These are phyloP conservation scores for Notothenia rossii DNA, from an alignment of 2,113 vertebrate genomes.

Conservation along the genomic window DNA sequence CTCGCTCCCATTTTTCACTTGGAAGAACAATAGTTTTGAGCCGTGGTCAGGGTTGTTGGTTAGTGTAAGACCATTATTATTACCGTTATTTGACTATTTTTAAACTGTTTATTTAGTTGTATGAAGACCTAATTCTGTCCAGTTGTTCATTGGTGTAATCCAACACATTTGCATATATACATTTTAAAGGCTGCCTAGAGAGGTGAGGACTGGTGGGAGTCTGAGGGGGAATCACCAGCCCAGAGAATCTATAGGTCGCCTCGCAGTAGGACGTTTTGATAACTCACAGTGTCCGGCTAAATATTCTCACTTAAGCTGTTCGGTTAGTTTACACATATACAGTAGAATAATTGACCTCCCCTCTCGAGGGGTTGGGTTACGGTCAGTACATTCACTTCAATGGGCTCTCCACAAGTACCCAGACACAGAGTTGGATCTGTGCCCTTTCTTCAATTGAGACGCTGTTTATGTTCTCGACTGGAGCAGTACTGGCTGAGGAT, in stretches of 20 bases:
- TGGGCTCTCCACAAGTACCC: slow-evolving; percentile 43
- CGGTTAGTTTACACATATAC: slow-evolving; percentile 59
- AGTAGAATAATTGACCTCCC: slow-evolving; percentile 53
- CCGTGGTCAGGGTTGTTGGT: not conserved
- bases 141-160: too few species aligned
- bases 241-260: slow-evolving; percentile 1
- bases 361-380: slow-evolving; percentile 36
- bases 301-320: slow-evolving; percentile 36
- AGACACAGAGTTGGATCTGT: slow-evolving; percentile 60
- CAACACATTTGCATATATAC: not conserved
- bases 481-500: slow-evolving; percentile 18
- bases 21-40: not conserved
- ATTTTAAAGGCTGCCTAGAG: not conserved
- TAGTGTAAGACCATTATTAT: not conserved
- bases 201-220: not conserved
- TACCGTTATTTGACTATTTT: not conserved
- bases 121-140: not conserved
- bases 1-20: slow-evolving; percentile 15
- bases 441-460: slow-evolving; percentile 71
- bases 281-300: slow-evolving; percentile 34
- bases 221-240: not conserved
- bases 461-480: slow-evolving; percentile 64
- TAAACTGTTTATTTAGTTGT: not conserved
- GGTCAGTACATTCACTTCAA: slow-evolving; percentile 52
- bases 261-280: slow-evolving; percentile 32